Percentiles rank a stretch among this genome's conserved stretches.
phyloP scores from a whole-genome alignment of 2,113 vertebrate genomes.

The Rissa tridactyla region DNA sequence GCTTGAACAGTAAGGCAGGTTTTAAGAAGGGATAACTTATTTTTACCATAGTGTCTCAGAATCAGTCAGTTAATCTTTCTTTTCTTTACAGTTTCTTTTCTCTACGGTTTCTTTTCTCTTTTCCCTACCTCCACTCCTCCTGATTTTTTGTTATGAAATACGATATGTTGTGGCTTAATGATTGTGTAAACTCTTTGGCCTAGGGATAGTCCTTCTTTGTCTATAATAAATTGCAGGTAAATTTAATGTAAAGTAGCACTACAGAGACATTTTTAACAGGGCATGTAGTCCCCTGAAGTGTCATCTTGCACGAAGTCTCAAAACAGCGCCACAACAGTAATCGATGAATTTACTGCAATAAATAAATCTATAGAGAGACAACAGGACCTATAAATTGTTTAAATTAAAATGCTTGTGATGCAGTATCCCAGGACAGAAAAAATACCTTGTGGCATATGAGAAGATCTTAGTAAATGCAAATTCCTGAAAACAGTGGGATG shows the following conservation, averaged over 20 bases:
- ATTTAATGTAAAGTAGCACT: background rate
- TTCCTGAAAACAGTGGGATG: background rate
- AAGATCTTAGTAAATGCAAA: background rate
- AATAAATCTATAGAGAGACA: background rate
- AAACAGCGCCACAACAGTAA: background rate
- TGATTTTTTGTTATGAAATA: background rate
- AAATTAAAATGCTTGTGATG: background rate
- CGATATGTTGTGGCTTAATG: background rate
- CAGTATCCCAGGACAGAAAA: background rate
- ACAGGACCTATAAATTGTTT: background rate
- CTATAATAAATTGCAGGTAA: background rate
- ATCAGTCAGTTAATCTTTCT: background rate
- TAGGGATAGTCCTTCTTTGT: background rate
- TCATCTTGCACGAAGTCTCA: background rate
- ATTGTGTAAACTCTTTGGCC: background rate
- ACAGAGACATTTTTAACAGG: background rate
- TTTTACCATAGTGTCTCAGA: fast-evolving
- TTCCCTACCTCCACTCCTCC: background rate
- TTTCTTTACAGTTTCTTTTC: background rate
- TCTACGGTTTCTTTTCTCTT: background rate
- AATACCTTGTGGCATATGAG: background rate
- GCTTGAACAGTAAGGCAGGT: background rate
- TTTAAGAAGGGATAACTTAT: background rate
- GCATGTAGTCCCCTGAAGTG: background rate
- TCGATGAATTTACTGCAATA: background rate